Base-by-base conservation (phyloP, 2,797 vertebrate species). In the Botia kubotai region DNA sequence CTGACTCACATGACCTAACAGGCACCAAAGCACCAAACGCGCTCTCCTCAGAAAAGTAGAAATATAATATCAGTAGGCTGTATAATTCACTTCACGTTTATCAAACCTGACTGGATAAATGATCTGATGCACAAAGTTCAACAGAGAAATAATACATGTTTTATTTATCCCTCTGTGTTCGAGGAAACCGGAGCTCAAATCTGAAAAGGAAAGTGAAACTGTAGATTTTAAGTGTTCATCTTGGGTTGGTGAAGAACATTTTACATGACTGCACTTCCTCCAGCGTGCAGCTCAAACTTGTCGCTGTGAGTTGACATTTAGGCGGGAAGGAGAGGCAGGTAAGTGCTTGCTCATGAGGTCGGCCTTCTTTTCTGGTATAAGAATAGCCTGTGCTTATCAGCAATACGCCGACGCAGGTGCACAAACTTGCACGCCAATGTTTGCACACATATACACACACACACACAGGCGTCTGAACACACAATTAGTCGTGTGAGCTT, bases 331-430 rank as follows among this genome's bases (percentile, higher is more conserved):
- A 66, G 52, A 72, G 69, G 48, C 48, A 79, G 62, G 50, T 74
- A 73, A 80, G 78, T 80, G 78, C 78, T 80, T 80, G 78, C 62
- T 80, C 78, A 80, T 80, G 78, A 73, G 78, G 78, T 73, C 62
- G 16, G 11, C 36, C 55, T 70, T 67, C 10, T 72, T 73, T 80
- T 74, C 46, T 39, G 48, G 70, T 39, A 33, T 46, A 80, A 74
- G 60, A 80, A 80, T 67, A 80, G 71, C 78, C 71, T 67, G 73
- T 67, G 78, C 78, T 57, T 33, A 58, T 80, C 70, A 72, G 75
- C 80, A 72, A 46, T 52, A 71, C 55, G 58, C 77, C 58, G 33
- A 77, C 66, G 46, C 83, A 72, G 72, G 62, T 77, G 75, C 82
- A 66, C 73, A 53, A 50, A 80, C 68, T 72, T 66, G 48, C 80